Evolutionary conservation across 2,113 vertebrate genomes (phyloP), one percentile per base, ranked within the genome.

Genomic region (Stigmatopora nigra): DNA sequence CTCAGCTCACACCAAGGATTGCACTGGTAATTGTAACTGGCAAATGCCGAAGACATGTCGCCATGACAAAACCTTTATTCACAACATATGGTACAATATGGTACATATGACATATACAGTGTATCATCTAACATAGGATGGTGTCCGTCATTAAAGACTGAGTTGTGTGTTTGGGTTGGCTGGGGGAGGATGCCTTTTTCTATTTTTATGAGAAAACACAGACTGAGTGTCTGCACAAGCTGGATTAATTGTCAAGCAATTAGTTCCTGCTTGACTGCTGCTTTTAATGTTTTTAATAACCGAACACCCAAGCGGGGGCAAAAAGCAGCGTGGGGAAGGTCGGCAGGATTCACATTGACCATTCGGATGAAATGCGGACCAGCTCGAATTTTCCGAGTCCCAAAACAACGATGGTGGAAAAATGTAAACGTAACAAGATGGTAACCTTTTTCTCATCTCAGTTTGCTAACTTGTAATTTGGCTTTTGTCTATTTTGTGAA

Each of bases 231-330:
- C 59, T 61, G 19, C 19, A 25, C 53, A 45, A 6, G 59, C 38
- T 45, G n/a, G 38, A 61, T 61, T 61, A 61, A 61, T 61, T 45
- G 7, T 14, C n/a, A 22, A 61, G 38, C 59, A 45, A 61, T 45
- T 61, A 22, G 38, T 61, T 11, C 20, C n/a, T 61, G 59, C 59
- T 61, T 61, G 5, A 20, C 38, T 61, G 59, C 59, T 61, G 59
- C 38, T 61, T 61, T 61, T 45, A 61, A 61, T 61, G n/a, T 44
- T 61, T 45, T 61, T 61, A 61, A 61, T 60, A 17, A 41, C 57
- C 13, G 16, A 12, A 17, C 9, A 5, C 3, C 1, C 9, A 5
- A 14, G 36, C 14, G 58, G 5, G 38, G 44, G 41, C 57, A n/a
- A 59, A 38, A 1, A 59, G 35, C 57, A 36, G 15, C 8, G 15